Evolutionary conservation across 2,888 invertebrate species (phyloP).

Genomic region (Aporophyla nigra): DNA sequence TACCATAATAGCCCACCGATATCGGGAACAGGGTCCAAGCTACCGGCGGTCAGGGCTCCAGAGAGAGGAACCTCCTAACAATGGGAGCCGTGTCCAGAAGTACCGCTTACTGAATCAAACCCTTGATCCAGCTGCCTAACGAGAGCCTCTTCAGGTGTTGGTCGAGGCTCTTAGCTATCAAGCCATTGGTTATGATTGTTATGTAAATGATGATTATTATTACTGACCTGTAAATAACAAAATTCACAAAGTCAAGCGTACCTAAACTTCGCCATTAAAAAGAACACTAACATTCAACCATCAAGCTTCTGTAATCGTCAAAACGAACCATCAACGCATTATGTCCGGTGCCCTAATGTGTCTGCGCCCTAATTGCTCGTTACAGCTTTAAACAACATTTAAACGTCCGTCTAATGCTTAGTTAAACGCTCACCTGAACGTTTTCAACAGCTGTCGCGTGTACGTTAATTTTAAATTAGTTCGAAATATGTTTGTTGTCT

Average conservation of each 20-base stretch:
- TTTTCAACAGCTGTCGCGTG: constrained; percentile 50
- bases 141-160: too few species aligned
- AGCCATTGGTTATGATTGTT: too few species aligned
- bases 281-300: background rate
- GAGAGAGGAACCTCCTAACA: too few species aligned
- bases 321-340: constrained; percentile 34
- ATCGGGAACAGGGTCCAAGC: too few species aligned
- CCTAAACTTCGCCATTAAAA: constrained; percentile 1
- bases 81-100: too few species aligned
- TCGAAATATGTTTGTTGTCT: constrained; percentile 36
- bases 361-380: constrained; percentile 54
- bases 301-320: constrained; percentile 19
- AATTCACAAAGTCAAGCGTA: background rate
- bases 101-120: too few species aligned
- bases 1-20: too few species aligned
- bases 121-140: too few species aligned
- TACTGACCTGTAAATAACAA: background rate
- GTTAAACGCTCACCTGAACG: constrained; percentile 54
- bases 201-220: too few species aligned
- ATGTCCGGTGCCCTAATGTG: constrained; percentile 40
- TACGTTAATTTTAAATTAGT: constrained; percentile 49
- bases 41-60: too few species aligned
- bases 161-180: too few species aligned
- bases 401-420: constrained; percentile 48
- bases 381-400: constrained; percentile 45